Conservation (phyloP, 2,888 invertebrate genomes). For the Nomada fucata region DNA sequence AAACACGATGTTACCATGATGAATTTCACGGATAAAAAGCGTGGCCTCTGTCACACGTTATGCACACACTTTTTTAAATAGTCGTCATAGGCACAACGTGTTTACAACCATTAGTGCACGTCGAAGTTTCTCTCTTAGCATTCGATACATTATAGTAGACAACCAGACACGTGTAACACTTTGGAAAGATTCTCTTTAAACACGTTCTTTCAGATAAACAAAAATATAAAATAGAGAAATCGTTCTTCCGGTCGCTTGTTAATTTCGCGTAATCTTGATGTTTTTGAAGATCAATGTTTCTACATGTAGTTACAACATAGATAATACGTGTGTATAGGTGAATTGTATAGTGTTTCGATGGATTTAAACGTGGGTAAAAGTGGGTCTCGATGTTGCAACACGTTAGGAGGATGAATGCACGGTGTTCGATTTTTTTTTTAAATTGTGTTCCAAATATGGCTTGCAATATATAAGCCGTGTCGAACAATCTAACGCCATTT, state of each 20-base stretch:
- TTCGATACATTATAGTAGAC: slow-evolving; percentile 21
- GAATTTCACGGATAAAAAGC: slow-evolving; percentile 24
- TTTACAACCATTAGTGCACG: slow-evolving; percentile 18
- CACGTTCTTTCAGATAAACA: background rate
- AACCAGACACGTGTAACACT: slow-evolving; percentile 11
- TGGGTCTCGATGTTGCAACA: slow-evolving; percentile 20
- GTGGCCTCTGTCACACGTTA: slow-evolving; percentile 32
- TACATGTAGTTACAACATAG: slow-evolving; percentile 18
- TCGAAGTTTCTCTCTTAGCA: slow-evolving; percentile 21
- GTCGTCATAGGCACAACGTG: slow-evolving; percentile 27
- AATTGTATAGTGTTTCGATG: slow-evolving; percentile 39
- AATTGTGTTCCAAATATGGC: background rate
- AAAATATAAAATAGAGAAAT: background rate
- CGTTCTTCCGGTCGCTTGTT: background rate
- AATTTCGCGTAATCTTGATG: slow-evolving; percentile 18
- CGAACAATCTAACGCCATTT: slow-evolving; percentile 6
- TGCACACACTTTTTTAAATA: slow-evolving; percentile 22
- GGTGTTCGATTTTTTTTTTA: background rate
- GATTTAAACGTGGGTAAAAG: slow-evolving; percentile 11
- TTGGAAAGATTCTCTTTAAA: slow-evolving; percentile 27
- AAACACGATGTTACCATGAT: slow-evolving; percentile 16
- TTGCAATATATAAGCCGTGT: slow-evolving; percentile 4
- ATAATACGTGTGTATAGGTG: slow-evolving; percentile 6
- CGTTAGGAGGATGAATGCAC: slow-evolving; percentile 31
- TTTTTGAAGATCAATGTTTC: slow-evolving; percentile 34